phyloP scores from a whole-genome alignment of 2,888 invertebrate genomes.

The Nebria salina region DNA sequence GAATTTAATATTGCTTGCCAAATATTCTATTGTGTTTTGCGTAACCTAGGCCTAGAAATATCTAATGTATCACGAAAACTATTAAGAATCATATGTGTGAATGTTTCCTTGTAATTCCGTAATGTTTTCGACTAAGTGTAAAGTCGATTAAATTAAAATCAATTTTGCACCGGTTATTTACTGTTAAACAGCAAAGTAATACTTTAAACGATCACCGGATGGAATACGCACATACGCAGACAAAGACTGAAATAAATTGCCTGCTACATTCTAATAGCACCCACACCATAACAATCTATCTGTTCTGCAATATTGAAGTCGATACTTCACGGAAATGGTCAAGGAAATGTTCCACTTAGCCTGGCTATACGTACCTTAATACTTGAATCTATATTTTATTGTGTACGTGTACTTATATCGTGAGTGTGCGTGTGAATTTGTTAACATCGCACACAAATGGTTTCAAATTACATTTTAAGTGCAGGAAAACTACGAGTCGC shows the following conservation, averaged over 20 bases:
- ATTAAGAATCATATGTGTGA: background rate
- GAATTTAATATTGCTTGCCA: background rate
- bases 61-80: background rate
- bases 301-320: slow-evolving; percentile 14
- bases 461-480: background rate
- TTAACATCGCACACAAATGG: background rate
- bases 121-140: too few relatives aligned
- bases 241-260: background rate
- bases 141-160: background rate
- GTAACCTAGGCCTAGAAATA: background rate
- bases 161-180: background rate
- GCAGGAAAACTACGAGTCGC: background rate
- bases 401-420: background rate
- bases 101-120: background rate
- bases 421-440: background rate
- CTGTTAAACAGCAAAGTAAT: background rate
- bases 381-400: background rate
- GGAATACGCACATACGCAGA: background rate
- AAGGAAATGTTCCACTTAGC: slow-evolving; percentile 38
- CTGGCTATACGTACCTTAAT: background rate
- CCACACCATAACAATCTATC: background rate
- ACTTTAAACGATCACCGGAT: background rate
- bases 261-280: background rate
- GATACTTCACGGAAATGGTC: slow-evolving; percentile 44
- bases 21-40: background rate